A percentile compares a stretch with the other conserved stretches of the same genome.
phyloP scores from a whole-genome alignment of 2,113 vertebrate genomes.

The Syngnathus typhle region DNA sequence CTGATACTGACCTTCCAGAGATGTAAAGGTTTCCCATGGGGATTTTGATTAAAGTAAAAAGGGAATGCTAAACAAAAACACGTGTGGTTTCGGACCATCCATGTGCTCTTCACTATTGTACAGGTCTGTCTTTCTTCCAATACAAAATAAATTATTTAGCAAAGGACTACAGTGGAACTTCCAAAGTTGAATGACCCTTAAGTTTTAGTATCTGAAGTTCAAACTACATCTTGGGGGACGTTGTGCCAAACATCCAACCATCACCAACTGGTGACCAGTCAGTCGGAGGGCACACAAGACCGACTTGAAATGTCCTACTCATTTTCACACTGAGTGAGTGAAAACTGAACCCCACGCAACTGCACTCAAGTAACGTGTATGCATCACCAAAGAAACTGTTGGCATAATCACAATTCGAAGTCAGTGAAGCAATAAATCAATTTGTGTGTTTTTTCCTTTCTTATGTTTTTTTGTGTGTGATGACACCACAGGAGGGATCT shows the following conservation, averaged over 20 bases:
- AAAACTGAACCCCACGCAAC: neutral
- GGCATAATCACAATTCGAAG: too few relatives aligned
- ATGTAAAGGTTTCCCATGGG: conserved; percentile 16
- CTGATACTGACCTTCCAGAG: conserved; percentile 46
- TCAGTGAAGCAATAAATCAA: too few relatives aligned
- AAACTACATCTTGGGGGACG: neutral
- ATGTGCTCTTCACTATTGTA: neutral
- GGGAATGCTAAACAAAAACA: conserved; percentile 25
- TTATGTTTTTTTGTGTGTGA: too few relatives aligned
- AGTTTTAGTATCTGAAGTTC: neutral
- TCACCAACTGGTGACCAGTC: neutral
- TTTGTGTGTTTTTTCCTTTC: too few relatives aligned
- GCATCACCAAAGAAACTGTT: neutral
- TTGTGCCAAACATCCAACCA: neutral
- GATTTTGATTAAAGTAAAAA: conserved; percentile 39
- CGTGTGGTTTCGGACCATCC: neutral
- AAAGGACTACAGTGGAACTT: neutral
- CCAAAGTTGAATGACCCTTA: neutral
- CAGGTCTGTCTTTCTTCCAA: neutral
- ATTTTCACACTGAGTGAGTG: neutral
- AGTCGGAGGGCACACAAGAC: neutral
- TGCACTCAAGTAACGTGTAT: neutral
- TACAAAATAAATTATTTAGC: neutral
- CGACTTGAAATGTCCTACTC: neutral
- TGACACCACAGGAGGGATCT: too few relatives aligned